Percentiles rank a stretch among this genome's conserved stretches.
Conservation (phyloP, 53 echinoderm and acorn worm genomes). For the Holothuria scabra region DNA sequence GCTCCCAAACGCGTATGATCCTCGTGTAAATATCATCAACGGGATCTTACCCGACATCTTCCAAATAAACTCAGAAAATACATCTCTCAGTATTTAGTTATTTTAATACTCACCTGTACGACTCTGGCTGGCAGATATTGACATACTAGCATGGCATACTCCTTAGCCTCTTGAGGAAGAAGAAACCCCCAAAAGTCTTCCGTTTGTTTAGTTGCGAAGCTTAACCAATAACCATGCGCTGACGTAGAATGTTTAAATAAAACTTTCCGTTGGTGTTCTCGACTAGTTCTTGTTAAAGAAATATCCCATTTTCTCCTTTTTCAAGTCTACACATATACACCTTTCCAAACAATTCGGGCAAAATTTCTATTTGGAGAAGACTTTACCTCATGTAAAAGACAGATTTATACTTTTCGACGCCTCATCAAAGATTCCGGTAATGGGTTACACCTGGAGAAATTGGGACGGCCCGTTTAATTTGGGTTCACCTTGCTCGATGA, state of each 20-base stretch:
- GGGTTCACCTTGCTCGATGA: slow-evolving; percentile 44
- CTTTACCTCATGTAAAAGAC: neutral
- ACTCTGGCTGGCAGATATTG: slow-evolving; percentile 31
- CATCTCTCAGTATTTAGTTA: slow-evolving; percentile 16
- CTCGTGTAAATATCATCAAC: neutral
- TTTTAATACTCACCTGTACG: slow-evolving; percentile 27
- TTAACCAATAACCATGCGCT: too few species aligned
- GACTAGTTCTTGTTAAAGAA: too few species aligned
- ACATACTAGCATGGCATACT: slow-evolving; percentile 37
- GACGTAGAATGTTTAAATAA: too few species aligned
- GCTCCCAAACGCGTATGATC: too few species aligned
- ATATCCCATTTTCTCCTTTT: too few species aligned
- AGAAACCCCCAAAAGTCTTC: too few species aligned
- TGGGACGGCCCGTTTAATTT: slow-evolving; percentile 49
- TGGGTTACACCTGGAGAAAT: slow-evolving; percentile 51
- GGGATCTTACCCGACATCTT: neutral
- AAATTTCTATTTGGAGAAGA: slow-evolving; percentile 4
- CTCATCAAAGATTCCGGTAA: slow-evolving; percentile 42
- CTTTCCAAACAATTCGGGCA: slow-evolving; percentile 12
- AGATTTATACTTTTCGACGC: slow-evolving; percentile 31
- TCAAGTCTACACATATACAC: slow-evolving; percentile 4
- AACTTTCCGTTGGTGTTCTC: too few species aligned
- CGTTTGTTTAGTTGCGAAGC: too few species aligned
- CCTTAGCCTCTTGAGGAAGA: slow-evolving; percentile 6
- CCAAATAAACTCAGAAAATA: slow-evolving; percentile 18